These are phyloP conservation scores for Megathymus violae DNA, from an alignment of 1,140 invertebrate species.

Conservation along the genomic window DNA sequence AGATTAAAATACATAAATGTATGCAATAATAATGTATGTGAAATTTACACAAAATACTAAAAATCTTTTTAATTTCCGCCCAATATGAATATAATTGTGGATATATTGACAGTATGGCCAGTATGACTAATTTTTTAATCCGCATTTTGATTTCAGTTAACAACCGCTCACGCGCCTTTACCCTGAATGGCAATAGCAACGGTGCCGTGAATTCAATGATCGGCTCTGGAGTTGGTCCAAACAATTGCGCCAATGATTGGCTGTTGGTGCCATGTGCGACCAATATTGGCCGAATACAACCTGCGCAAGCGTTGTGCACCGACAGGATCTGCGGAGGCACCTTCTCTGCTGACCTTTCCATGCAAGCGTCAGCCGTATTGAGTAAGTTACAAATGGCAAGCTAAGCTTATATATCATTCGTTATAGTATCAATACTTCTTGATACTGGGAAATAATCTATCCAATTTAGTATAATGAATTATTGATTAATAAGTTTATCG, in stretches of 20 bases:
- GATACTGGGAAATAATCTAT: too few species aligned
- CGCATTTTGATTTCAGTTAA: constrained; percentile 75
- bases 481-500: too few species aligned
- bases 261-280: constrained; percentile 90
- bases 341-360: constrained; percentile 86
- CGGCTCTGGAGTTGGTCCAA: constrained; percentile 84
- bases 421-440: too few species aligned
- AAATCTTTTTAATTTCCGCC: too few species aligned
- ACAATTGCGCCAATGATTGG: constrained; percentile 90
- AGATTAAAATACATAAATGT: too few species aligned
- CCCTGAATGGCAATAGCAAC: constrained; percentile 89
- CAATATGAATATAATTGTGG: too few species aligned
- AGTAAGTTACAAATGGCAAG: constrained; percentile 83
- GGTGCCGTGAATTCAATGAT: constrained; percentile 87
- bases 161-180: constrained; percentile 87
- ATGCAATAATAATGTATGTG: too few species aligned
- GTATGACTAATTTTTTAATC: neutral
- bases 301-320: constrained; percentile 84
- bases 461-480: too few species aligned
- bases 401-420: too few species aligned
- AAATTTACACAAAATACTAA: too few species aligned
- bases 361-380: constrained; percentile 85
- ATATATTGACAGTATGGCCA: too few species aligned
- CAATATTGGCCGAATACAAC: constrained; percentile 85
- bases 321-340: constrained; percentile 90